A percentile compares a stretch with the other conserved stretches of the same genome.
Evolutionary conservation across 2,113 vertebrate genomes (phyloP).

Genomic region (Leuciscus idus): DNA sequence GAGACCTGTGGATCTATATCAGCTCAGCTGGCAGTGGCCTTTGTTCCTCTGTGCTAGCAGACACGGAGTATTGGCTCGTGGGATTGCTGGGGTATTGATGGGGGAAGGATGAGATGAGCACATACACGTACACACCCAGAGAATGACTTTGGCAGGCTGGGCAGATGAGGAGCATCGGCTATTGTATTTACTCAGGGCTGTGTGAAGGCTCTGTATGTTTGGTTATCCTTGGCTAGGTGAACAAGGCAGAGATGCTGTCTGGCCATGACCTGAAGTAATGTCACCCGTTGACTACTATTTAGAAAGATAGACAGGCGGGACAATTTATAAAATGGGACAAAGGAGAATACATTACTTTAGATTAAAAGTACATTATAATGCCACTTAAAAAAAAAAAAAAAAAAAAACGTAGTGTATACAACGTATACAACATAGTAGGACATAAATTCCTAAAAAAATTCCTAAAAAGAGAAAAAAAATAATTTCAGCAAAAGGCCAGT

Average conservation of each 20-base stretch:
- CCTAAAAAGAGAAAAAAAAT: background rate
- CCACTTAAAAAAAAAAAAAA: background rate
- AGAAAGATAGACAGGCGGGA: background rate
- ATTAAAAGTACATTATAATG: background rate
- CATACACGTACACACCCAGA: slow-evolving; percentile 33
- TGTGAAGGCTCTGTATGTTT: slow-evolving; percentile 46
- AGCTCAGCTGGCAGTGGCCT: slow-evolving; percentile 67
- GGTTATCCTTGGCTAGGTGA: slow-evolving; percentile 31
- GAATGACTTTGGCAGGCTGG: slow-evolving; percentile 37
- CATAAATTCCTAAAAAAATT: background rate
- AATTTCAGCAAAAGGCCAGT: background rate
- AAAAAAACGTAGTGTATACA: background rate
- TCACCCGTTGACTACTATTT: background rate
- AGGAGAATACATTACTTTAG: background rate
- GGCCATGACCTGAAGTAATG: slow-evolving; percentile 37
- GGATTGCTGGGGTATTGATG: slow-evolving; percentile 61
- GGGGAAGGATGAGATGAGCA: slow-evolving; percentile 61
- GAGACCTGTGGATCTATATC: slow-evolving; percentile 72
- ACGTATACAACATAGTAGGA: background rate
- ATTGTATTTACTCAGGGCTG: slow-evolving; percentile 53
- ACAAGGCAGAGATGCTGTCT: slow-evolving; percentile 2
- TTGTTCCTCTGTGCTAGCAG: slow-evolving; percentile 72
- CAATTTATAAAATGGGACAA: background rate
- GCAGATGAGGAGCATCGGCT: slow-evolving; percentile 42
- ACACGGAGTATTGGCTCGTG: slow-evolving; percentile 57